Percentiles rank a stretch among this genome's conserved stretches.
phyloP scores from a whole-genome alignment of 37 sponge, comb jelly and placozoan species.

The Spongia lamella region DNA sequence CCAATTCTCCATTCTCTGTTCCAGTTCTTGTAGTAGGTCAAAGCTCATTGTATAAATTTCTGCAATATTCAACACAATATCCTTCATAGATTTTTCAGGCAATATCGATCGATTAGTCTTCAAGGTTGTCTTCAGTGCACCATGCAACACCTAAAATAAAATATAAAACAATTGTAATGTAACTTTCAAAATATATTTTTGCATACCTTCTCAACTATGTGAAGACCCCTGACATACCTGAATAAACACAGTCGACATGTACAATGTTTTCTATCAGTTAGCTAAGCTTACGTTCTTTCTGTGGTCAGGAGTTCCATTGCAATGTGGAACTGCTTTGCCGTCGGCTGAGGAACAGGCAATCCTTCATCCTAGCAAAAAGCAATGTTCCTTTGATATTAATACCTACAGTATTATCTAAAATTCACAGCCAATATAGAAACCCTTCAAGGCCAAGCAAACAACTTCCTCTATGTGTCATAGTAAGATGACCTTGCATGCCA shows the following conservation, averaged over 20 bases:
- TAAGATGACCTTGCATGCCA: no score
- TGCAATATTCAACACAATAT: slow-evolving; percentile 57
- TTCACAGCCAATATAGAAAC: no score
- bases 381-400: no score
- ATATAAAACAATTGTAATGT: neutral
- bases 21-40: slow-evolving; percentile 65
- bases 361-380: neutral
- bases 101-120: slow-evolving; percentile 41
- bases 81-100: slow-evolving; percentile 55
- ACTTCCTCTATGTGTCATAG: no score
- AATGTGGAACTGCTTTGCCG: slow-evolving; percentile 37
- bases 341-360: neutral
- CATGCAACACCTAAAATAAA: slow-evolving; percentile 42
- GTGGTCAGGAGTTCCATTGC: slow-evolving; percentile 50
- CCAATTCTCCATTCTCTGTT: slow-evolving; percentile 58
- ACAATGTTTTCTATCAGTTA: neutral
- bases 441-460: no score
- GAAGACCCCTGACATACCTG: slow-evolving; percentile 63
- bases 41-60: slow-evolving; percentile 62
- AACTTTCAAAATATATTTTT: neutral
- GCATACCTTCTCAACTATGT: slow-evolving; percentile 67
- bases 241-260: neutral
- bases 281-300: slow-evolving; percentile 55
- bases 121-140: slow-evolving; percentile 43
- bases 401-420: no score